Base-by-base conservation (phyloP, 2,113 vertebrate species). In the Eupsittula cactorum region DNA sequence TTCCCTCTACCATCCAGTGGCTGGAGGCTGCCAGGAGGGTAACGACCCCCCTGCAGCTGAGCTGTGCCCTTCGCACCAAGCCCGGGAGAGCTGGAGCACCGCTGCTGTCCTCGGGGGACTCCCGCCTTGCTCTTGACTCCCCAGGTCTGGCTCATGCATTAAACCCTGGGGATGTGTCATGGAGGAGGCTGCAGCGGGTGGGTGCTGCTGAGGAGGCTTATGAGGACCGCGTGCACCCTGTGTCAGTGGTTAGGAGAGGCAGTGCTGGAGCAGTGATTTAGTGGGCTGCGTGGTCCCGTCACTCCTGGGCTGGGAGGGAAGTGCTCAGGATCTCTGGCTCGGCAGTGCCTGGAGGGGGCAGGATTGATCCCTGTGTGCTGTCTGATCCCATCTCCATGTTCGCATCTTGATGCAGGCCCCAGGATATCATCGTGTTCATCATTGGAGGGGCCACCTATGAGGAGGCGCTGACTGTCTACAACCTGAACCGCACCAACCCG, bases 371-470 rank as follows among this genome's bases (percentile, higher is more conserved):
- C 11, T 19, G 8, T 3, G 11, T 31, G 42, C 11, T 44, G 28
- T 28, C 50, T 47, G 37, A 47, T 27, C 63, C 53, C 27, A 0
- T 69, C 68, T n/a, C 67, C 46, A 7, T 69, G 9, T 47, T 42
- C 37, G 5, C 16, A 7, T 60, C 33, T 69, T 82, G 9, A 2
- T 46, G 60, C 10, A 99, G 99, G 95, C 99, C 99, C 75, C 99
- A 99, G 88, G 99, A 99, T 67, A 99, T 99, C 33, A 96, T 99
- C 1, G 98, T 99, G 41, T 99, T 99, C 78, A 35, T 99, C 31
- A 99, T 99, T 1, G 99, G 99, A n/a, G 99, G 99, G 21, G 98
- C 99, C 23, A 99, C 98, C 0, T 99, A 99, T 3, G 99, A 99
- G 90, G 99, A 99, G 96, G 99, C 99, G 1, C 98, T 99, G 73